Conservation (phyloP, 2,888 invertebrate genomes). For the Drosophila paramelanica region DNA sequence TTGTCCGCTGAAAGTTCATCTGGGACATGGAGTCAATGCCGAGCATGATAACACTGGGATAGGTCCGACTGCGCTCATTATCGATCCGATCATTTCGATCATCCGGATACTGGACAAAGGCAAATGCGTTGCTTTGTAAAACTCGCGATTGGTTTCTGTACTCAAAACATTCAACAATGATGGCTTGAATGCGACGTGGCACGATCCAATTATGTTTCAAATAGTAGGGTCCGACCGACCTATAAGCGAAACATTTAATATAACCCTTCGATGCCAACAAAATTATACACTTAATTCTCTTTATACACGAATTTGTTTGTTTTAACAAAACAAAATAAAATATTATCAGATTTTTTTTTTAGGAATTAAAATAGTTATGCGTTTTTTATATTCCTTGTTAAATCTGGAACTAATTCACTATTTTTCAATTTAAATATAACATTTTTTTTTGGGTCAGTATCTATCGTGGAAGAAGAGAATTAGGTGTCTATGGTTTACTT, state of each 20-base stretch:
- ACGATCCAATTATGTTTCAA: slow-evolving; percentile 29
- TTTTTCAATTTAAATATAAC: too few species aligned
- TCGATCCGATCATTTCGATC: slow-evolving; percentile 46
- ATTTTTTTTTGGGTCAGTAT: too few species aligned
- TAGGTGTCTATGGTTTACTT: too few species aligned
- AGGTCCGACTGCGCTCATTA: slow-evolving; percentile 17
- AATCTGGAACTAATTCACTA: too few species aligned
- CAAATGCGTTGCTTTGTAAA: slow-evolving; percentile 85
- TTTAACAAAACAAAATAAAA: too few species aligned
- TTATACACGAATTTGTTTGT: too few species aligned
- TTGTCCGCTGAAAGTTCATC: slow-evolving; percentile 87
- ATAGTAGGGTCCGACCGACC: background rate
- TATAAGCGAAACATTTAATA: background rate
- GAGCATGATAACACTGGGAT: slow-evolving; percentile 88
- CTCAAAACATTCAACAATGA: slow-evolving; percentile 82
- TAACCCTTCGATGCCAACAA: too few species aligned
- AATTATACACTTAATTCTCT: too few species aligned
- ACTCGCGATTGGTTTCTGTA: slow-evolving; percentile 25
- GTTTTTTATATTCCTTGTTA: too few species aligned
- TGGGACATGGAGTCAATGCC: slow-evolving; percentile 90
- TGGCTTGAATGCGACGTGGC: slow-evolving; percentile 55
- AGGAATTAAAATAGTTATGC: too few species aligned
- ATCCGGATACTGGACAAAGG: slow-evolving; percentile 85
- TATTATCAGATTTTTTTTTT: too few species aligned
- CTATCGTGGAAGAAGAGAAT: too few species aligned